Evolutionary conservation across 2,888 invertebrate genomes (phyloP), one percentile per base, ranked within the genome.

Genomic region (Camponotus fellah): DNA sequence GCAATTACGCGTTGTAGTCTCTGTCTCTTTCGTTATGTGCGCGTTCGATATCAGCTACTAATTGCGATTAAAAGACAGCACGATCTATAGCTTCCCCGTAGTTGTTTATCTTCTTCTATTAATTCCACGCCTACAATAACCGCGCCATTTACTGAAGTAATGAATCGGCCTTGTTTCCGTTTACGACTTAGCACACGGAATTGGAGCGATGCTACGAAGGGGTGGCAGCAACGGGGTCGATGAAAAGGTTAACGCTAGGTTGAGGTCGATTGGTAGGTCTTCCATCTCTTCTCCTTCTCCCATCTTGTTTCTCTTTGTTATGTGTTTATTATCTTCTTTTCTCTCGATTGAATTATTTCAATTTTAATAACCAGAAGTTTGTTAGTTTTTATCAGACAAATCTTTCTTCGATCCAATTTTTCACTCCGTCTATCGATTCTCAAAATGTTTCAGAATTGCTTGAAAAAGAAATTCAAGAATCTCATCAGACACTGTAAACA

Each of bases 221-320:
- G 86, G 85, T 82, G 85, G 88, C 56, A 75, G 82, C 84, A 86
- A 88, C 84, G 83, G 84, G 88, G 85, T 90, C 91, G 91, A 87
- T 91, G 91, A 85, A 91, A 91, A 91, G 90, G 88, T 91, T 91
- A 88, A 91, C 88, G 89, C 77, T 86, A 83, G 84, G 85, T 88
- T 89, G 81, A 91, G 87, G 91, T 90, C 89, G 88, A 86, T 89
- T 68, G 83, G 83, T 83, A 77, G 58, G 68, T 84, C 65, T 85
- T 83, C 74, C 21, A 69, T 64, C 46, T 76, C 40, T 43, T 40
- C 4, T 14, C 37, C 40, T 56, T 6, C 17, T 26, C 37, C 43
- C 26, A 26, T 26, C 32, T 60, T 68, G 58, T 69, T 62, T 74
- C 77, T 83, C 82, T 83, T 82, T 69, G 17, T 37, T 26, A 32